Evolutionary conservation across 2,113 vertebrate genomes (phyloP).

Genomic region (Dicentrarchus labrax): DNA sequence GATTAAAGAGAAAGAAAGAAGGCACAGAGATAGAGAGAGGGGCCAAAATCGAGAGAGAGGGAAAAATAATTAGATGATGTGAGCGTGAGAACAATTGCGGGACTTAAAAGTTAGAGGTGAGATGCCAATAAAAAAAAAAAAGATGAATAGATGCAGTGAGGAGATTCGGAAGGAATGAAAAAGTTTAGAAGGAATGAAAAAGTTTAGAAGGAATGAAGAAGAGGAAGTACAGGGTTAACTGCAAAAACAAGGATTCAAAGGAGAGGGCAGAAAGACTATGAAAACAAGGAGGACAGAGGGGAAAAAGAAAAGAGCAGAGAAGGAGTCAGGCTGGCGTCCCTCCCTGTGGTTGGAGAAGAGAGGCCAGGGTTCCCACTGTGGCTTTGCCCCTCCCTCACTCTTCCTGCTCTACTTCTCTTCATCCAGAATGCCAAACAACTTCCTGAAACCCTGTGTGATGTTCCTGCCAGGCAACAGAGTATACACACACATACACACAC

Average conservation of each 20-base stretch:
- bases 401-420: slow-evolving; percentile 49
- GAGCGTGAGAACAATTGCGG: slow-evolving; percentile 51
- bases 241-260: slow-evolving; percentile 40
- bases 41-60: slow-evolving; percentile 21
- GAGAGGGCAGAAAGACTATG: slow-evolving; percentile 24
- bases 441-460: slow-evolving; percentile 69
- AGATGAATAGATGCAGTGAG: slow-evolving; percentile 1
- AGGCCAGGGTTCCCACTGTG: slow-evolving; percentile 70
- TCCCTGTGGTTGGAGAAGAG: slow-evolving; percentile 56
- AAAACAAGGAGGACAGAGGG: slow-evolving; percentile 5
- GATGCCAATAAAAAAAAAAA: background rate
- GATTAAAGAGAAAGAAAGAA: slow-evolving; percentile 50
- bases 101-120: slow-evolving; percentile 25
- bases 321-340: slow-evolving; percentile 63
- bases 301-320: slow-evolving; percentile 40
- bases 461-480: slow-evolving; percentile 59
- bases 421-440: slow-evolving; percentile 71
- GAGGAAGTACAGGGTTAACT: slow-evolving; percentile 10
- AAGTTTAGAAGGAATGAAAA: slow-evolving; percentile 3
- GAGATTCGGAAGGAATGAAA: background rate
- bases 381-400: slow-evolving; percentile 51
- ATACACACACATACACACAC: slow-evolving; percentile 13
- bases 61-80: slow-evolving; percentile 5
- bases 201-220: slow-evolving; percentile 1
- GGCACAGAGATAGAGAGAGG: slow-evolving; percentile 35